Base-by-base conservation (phyloP, 2,888 invertebrate genomes). In the Ectropis crepuscularia region DNA sequence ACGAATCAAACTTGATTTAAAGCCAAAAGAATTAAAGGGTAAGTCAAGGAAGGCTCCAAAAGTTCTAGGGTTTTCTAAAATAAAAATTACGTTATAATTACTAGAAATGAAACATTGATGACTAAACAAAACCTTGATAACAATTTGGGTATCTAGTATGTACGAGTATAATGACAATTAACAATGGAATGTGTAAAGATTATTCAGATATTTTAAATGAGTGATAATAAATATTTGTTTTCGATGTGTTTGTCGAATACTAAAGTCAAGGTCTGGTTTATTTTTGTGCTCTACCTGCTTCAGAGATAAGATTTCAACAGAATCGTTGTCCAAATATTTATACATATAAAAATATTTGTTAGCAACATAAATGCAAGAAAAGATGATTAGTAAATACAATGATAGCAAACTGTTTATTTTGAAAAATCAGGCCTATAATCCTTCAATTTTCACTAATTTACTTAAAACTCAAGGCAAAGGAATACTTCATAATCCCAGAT, bases 1-100 rank as follows among this genome's bases (percentile, higher is more conserved):
- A 36, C 60, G 48, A 16, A 57, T 60, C n/a, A 65, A 53, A 37
- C 12, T 51, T 5, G 36, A 65, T 41, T 53, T 65, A 41, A 65
- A 65, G 10, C 64, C 60, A 39, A 65, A 45, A 45, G 64, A 65
- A 47, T 53, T 65, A n/a, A 65, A 11, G 2, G 64, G 64, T 65
- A 53, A 57, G 57, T 53, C 10, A 6, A 6, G 0, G 9, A 12
- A 7, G 38, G 0, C 28, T 16, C 6, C 10, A 6, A 1, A 12
- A n/a, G 43, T n/a, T 6, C 16, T 4, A 2, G 16, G 16, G 1
- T 28, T 28, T 28, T 28, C 16, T 28, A 28, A 28, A 28, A 28
- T 28, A 28, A 28, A 28, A 2, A 28, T 28, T 28, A 28, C 16
- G 16, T 28, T 28, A 28, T 28, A 28, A 28, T 28, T 28, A 28